phyloP scores from a whole-genome alignment of 1,140 invertebrate genomes.

The Sminthurinus signatus region DNA sequence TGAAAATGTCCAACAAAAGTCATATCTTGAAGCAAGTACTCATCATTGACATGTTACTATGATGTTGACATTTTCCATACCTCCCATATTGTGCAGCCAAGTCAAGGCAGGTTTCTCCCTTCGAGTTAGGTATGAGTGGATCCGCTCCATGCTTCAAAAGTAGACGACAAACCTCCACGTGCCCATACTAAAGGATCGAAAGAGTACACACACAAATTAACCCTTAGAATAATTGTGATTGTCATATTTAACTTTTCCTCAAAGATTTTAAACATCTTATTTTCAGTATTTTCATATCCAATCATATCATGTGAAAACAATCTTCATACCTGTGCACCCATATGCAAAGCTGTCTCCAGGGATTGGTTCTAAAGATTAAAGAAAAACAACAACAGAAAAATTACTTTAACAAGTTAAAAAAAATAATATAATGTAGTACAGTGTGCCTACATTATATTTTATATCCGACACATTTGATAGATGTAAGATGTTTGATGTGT shows the following conservation, averaged over 20 bases:
- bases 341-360: no score
- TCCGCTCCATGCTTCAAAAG: slow-evolving; percentile 81
- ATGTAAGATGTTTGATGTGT: background rate
- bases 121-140: slow-evolving; percentile 78
- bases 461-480: background rate
- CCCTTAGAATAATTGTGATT: no score
- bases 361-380: slow-evolving; percentile 23
- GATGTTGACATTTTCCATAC: slow-evolving; percentile 47
- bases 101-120: slow-evolving; percentile 86
- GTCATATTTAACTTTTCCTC: no score
- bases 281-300: no score
- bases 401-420: background rate
- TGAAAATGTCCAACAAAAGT: no score
- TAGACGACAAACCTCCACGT: slow-evolving; percentile 77
- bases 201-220: no score
- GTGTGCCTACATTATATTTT: background rate
- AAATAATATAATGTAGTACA: background rate
- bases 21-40: no score
- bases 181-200: no score
- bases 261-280: no score
- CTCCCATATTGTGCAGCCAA: slow-evolving; percentile 86
- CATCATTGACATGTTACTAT: background rate
- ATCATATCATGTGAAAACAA: no score
- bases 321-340: no score
- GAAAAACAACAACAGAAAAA: background rate